Evolutionary conservation across 2,888 invertebrate genomes (phyloP), one percentile per base, ranked within the genome.

Genomic region (Linyphia triangularis): DNA sequence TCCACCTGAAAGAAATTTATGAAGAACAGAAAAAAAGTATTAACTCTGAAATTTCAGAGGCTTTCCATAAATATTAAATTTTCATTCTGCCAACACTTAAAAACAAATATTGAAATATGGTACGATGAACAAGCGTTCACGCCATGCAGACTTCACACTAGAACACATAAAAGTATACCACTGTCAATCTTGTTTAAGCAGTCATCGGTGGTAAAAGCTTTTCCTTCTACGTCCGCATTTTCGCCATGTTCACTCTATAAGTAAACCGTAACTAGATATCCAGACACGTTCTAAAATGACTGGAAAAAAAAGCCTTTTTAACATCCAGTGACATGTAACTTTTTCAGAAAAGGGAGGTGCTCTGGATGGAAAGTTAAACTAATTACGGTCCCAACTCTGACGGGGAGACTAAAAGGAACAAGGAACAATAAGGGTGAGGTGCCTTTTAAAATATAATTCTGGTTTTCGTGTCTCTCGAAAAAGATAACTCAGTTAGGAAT

Each of bases 261-360:
- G 63, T 77, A 77, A 77, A 77, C 77, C 40, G 77, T 77, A 77
- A 77, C 24, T 61, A 40, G 77, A 77, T 77, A 77, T 63, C 63
- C 63, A 24, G 37, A 63, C 37, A 33, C 63, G 24, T 51, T 51
- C 33, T 26, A 63, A 63, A 77, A 61, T 28, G 26, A 4, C 61
- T 33, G 61, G 22, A 59, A 19, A 70, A 70, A 70, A 70, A 63
- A 37, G n/a, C 57, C 33, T 73, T 57, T 33, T 73, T 72, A 72
- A 59, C 59, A 59, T 22, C 51, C 73, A 30, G 51, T 73, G 33
- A 26, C 77, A 61, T 63, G 77, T 77, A 37, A 77, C 61, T 77
- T 77, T 77, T 77, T 33, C 13, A 51, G 40, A 37, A 63, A 63
- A 37, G 77, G 63, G 33, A 13, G 19, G 57, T 57, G 19, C 59